Percentiles rank a stretch among this genome's conserved stretches.
These are phyloP conservation scores for Eriocheir sinensis DNA, from an alignment of 1,140 invertebrate species.

Conservation along the genomic window DNA sequence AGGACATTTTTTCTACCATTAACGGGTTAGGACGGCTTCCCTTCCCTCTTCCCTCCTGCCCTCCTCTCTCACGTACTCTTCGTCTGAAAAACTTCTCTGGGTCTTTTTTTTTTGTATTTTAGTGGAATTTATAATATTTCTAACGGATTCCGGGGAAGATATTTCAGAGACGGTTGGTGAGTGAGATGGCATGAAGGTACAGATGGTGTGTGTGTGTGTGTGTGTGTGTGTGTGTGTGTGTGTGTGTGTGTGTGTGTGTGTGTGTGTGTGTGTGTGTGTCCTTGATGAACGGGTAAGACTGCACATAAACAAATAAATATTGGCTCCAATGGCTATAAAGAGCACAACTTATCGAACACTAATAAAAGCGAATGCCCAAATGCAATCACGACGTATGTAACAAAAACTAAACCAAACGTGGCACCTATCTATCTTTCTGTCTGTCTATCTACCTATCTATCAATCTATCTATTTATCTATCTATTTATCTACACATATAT, in stretches of 20 bases:
- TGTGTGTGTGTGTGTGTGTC: constrained; percentile 4
- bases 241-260: constrained; percentile 7
- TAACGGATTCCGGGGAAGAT: constrained; percentile 7
- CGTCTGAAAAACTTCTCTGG: background rate
- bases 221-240: constrained; percentile 1
- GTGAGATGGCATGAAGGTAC: background rate
- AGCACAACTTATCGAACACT: too few species aligned
- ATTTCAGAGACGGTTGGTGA: background rate
- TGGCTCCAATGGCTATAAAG: too few species aligned
- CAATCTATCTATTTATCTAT: too few species aligned
- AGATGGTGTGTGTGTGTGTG: constrained; percentile 29
- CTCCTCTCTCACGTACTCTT: constrained; percentile 42
- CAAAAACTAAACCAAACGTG: too few species aligned
- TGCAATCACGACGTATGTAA: too few species aligned
- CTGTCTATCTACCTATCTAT: too few species aligned
- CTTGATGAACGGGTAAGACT: too few species aligned
- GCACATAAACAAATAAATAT: too few species aligned
- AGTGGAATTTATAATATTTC: constrained; percentile 53
- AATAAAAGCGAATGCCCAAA: too few species aligned
- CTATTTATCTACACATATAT: too few species aligned
- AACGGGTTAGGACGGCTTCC: constrained; percentile 41
- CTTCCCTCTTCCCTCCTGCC: background rate
- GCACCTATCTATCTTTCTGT: too few species aligned
- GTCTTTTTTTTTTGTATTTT: constrained; percentile 32
- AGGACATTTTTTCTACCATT: constrained; percentile 52